Base-by-base conservation (phyloP, 1,140 invertebrate genomes). In the Daktulosphaira vitifoliae region DNA sequence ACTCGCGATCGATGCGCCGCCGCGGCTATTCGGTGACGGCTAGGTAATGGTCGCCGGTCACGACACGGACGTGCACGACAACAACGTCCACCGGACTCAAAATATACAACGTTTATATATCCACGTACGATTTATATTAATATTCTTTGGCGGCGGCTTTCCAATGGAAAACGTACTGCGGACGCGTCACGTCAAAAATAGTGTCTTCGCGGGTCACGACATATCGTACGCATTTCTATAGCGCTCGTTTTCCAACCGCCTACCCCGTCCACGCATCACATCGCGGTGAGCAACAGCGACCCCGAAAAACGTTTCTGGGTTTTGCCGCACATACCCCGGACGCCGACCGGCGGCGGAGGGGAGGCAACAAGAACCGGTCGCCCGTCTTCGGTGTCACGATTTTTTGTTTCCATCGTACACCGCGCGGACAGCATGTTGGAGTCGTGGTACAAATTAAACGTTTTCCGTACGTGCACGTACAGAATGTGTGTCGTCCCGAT, bases 371-470 rank as follows among this genome's bases (percentile, higher is more conserved):
- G 46, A 62, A 62, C 56, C 56, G 56, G 56, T 62, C 56, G 56
- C 44, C 56, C 56, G 56, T 62, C 56, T 39, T 62, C 56, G 29
- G 42, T 62, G 56, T 62, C 56, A 62, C 56, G 56, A 46, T 62
- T 18, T 46, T 48, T 42, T 38, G n/a, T 56, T 59, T 59, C 26
- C 16, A 23, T 42, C 23, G 37, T 56, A 38, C 39, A 15, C 38
- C 2, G n/a, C n/a, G n/a, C n/a, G n/a, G n/a, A n/a, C n/a, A n/a
- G n/a, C n/a, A n/a, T n/a, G n/a, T n/a, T n/a, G n/a, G n/a, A n/a
- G n/a, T n/a, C n/a, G n/a, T n/a, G n/a, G n/a, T 25, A 62, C 56
- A 62, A 62, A 62, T 62, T 62, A 62, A 62, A 62, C 56, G 56
- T 62, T 62, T 62, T 39, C 26, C 16, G 16, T 18, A n/a, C 22